phyloP scores from a whole-genome alignment of 1,140 invertebrate species.

The Achatina immaculata region DNA sequence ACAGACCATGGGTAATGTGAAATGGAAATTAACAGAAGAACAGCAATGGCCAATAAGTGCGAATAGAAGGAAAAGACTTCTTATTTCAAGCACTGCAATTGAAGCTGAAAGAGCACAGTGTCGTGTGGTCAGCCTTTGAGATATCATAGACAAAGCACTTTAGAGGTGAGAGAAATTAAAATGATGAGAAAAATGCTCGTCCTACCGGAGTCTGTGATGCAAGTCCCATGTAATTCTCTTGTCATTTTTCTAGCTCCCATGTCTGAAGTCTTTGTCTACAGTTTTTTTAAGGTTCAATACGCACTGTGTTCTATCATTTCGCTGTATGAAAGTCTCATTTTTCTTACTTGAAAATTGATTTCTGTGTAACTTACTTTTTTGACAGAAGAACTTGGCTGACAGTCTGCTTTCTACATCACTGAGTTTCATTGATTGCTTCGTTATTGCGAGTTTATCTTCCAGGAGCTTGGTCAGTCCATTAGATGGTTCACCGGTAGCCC shows the following conservation, averaged over 20 bases:
- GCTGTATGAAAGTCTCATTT: too few species aligned
- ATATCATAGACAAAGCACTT: too few species aligned
- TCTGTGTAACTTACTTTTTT: background rate
- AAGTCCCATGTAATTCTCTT: background rate
- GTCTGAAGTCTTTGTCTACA: background rate
- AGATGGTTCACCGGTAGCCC: background rate
- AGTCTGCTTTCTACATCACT: background rate
- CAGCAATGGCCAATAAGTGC: too few species aligned
- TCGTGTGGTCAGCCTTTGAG: too few species aligned
- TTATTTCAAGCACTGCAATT: too few species aligned
- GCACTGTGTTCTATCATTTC: background rate
- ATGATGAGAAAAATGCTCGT: too few species aligned
- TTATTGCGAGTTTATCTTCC: background rate
- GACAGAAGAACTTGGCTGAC: background rate
- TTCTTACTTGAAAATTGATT: background rate
- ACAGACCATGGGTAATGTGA: too few species aligned
- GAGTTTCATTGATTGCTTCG: background rate
- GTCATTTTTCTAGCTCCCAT: background rate
- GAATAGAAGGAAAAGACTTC: too few species aligned
- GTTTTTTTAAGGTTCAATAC: background rate
- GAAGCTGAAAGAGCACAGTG: too few species aligned
- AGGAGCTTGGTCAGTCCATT: background rate
- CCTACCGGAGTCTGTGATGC: too few species aligned
- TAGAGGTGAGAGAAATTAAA: too few species aligned
- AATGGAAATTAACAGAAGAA: too few species aligned